These are phyloP conservation scores for Lasioglossum calceatum DNA, from an alignment of 2,888 invertebrate genomes.

Conservation along the genomic window DNA sequence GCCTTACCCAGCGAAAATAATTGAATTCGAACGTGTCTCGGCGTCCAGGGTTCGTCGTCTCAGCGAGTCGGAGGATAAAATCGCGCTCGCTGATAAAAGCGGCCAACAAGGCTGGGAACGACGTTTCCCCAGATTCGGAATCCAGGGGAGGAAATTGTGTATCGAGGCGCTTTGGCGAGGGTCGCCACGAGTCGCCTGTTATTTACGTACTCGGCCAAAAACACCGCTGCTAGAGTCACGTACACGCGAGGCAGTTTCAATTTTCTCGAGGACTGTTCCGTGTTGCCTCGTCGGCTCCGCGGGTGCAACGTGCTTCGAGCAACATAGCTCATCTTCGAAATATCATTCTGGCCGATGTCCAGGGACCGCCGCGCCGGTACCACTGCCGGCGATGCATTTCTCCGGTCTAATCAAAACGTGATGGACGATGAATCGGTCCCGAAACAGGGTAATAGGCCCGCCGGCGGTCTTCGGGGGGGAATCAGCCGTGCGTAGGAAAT, in stretches of 20 bases:
- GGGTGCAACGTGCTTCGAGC: not conserved
- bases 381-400: constrained; percentile 43
- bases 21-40: not conserved
- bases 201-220: constrained; percentile 48
- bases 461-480: not conserved
- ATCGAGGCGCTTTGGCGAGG: constrained; percentile 27
- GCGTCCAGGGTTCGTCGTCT: not conserved
- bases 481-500: constrained; percentile 49
- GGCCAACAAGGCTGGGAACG: not conserved
- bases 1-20: not conserved
- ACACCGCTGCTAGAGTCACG: constrained; percentile 44
- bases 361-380: constrained; percentile 38
- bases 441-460: constrained; percentile 36
- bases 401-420: constrained; percentile 46
- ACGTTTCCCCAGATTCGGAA: constrained; percentile 10
- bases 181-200: constrained; percentile 54
- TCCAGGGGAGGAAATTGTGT: constrained; percentile 29
- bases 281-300: not conserved
- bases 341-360: constrained; percentile 66
- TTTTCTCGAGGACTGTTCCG: constrained; percentile 40
- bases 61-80: not conserved
- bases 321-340: constrained; percentile 59
- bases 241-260: constrained; percentile 52
- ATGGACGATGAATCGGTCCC: constrained; percentile 49
- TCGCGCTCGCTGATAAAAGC: not conserved